Percentiles rank a stretch among this genome's conserved stretches.
These are phyloP conservation scores for Noctua janthina DNA, from an alignment of 2,888 invertebrate species.

Conservation along the genomic window DNA sequence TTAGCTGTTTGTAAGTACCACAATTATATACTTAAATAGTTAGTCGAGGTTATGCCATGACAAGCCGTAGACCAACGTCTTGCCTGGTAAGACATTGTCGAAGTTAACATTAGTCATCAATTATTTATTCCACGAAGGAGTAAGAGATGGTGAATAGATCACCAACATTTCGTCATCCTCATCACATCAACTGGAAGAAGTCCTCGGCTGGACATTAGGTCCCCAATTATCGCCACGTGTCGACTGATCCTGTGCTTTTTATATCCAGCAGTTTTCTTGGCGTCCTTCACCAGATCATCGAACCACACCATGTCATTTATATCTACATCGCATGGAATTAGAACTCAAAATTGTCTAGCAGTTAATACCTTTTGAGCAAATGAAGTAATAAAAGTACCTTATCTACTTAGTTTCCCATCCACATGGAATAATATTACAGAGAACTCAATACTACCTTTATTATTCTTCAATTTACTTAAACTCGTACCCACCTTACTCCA, in stretches of 20 bases:
- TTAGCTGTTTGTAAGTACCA: slow-evolving; percentile 16
- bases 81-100: neutral
- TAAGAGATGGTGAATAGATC: neutral
- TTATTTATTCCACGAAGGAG: neutral
- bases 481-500: slow-evolving; percentile 11
- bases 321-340: neutral
- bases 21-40: neutral
- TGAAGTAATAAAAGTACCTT: neutral
- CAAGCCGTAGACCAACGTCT: neutral
- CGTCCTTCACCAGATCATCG: neutral
- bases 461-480: slow-evolving; percentile 37
- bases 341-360: neutral
- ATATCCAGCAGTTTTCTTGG: neutral
- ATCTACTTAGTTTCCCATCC: neutral
- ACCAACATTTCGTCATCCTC: neutral
- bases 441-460: slow-evolving; percentile 13
- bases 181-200: no score
- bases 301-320: neutral
- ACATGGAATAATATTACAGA: neutral
- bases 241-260: neutral
- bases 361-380: neutral
- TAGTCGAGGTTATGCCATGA: neutral
- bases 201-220: no score
- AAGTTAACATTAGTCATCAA: neutral
- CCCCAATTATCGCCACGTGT: neutral